These are phyloP conservation scores for Leptopilina boulardi DNA, from an alignment of 1,140 invertebrate species.

Conservation along the genomic window DNA sequence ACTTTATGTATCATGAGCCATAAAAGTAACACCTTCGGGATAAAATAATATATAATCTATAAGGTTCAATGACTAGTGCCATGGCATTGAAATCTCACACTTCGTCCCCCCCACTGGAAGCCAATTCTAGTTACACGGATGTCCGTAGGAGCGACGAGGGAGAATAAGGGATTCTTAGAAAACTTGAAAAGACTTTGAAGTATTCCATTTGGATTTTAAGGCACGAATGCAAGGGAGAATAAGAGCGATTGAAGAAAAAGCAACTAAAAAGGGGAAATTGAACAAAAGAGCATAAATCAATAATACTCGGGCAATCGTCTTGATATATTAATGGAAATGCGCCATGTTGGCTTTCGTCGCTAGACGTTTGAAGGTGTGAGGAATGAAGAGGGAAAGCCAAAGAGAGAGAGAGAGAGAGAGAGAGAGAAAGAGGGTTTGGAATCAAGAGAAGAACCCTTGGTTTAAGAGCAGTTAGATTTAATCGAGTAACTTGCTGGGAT, in stretches of 20 bases:
- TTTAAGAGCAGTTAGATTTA: slow-evolving; percentile 37
- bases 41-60: too few relatives aligned
- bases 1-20: too few relatives aligned
- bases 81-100: too few relatives aligned
- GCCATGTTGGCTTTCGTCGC: slow-evolving; percentile 12
- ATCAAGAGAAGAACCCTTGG: slow-evolving; percentile 19
- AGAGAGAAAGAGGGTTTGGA: background rate
- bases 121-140: too few relatives aligned
- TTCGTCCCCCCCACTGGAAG: too few relatives aligned
- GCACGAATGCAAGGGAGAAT: background rate
- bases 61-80: too few relatives aligned
- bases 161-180: background rate
- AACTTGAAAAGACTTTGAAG: slow-evolving; percentile 15
- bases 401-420: background rate
- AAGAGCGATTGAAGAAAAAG: too few relatives aligned
- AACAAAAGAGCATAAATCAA: slow-evolving; percentile 14
- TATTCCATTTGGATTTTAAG: background rate
- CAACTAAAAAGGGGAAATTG: background rate
- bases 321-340: slow-evolving; percentile 16
- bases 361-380: background rate
- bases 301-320: slow-evolving; percentile 7
- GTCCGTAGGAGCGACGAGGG: too few relatives aligned
- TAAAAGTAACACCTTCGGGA: too few relatives aligned
- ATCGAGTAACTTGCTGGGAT: slow-evolving; percentile 36
- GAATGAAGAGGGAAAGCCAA: too few relatives aligned